Percentiles rank a stretch among this genome's conserved stretches.
Conservation (phyloP, 1,140 invertebrate genomes). For the Hyles vespertilio region DNA sequence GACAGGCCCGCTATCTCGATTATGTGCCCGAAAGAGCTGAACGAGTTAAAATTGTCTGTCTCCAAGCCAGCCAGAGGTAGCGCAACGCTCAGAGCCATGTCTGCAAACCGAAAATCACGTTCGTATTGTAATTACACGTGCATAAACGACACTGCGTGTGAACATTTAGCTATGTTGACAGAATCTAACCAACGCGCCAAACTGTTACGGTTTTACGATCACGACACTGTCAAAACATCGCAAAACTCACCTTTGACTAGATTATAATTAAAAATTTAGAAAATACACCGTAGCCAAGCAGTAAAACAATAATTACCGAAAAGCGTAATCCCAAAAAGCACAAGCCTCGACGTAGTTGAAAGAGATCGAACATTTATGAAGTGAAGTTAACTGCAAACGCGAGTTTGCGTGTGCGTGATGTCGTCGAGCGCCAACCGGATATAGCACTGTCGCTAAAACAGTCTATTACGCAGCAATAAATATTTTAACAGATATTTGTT, state of each 20-base stretch:
- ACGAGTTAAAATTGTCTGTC: slow-evolving; percentile 71
- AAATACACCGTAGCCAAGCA: slow-evolving; percentile 38
- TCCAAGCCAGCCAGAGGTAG: slow-evolving; percentile 69
- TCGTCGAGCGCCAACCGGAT: slow-evolving; percentile 67
- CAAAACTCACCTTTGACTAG: slow-evolving; percentile 36
- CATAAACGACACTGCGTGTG: slow-evolving; percentile 53
- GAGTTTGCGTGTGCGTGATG: slow-evolving; percentile 64
- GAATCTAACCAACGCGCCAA: slow-evolving; percentile 69
- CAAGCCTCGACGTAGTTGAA: slow-evolving; percentile 70
- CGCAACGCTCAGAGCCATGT: slow-evolving; percentile 74
- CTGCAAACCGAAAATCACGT: slow-evolving; percentile 59
- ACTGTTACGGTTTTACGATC: slow-evolving; percentile 32
- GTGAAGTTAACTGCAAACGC: slow-evolving; percentile 61
- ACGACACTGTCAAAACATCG: slow-evolving; percentile 24
- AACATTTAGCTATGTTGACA: slow-evolving; percentile 67
- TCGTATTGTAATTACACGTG: slow-evolving; percentile 66
- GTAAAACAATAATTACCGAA: slow-evolving; percentile 72
- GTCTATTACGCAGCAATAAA: slow-evolving; percentile 26
- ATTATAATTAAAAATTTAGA: slow-evolving; percentile 28
- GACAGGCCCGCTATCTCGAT: slow-evolving; percentile 71
- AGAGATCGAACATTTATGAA: slow-evolving; percentile 72
- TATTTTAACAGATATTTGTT: too few relatives aligned
- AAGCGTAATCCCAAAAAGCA: slow-evolving; percentile 64
- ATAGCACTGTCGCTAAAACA: slow-evolving; percentile 58
- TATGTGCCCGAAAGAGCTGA: slow-evolving; percentile 67